phyloP scores from a whole-genome alignment of 2,113 vertebrate species.

The Maccullochella peelii region DNA sequence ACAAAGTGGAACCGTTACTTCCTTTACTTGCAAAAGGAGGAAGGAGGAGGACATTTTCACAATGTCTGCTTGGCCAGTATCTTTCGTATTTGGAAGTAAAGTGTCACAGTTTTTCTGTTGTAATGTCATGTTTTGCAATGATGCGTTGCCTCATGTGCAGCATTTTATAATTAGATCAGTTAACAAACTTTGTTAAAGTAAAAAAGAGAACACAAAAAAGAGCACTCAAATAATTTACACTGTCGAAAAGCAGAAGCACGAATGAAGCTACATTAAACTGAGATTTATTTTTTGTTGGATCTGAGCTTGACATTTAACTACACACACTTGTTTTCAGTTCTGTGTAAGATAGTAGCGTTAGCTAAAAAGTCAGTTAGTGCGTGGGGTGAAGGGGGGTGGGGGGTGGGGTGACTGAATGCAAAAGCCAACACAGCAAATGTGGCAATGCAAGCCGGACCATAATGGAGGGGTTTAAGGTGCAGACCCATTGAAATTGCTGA shows the following conservation, averaged over 20 bases:
- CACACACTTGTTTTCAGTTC: not conserved
- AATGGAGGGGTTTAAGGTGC: slow-evolving; percentile 79
- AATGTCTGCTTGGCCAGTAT: not conserved
- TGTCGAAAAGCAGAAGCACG: not conserved
- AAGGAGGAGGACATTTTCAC: not conserved
- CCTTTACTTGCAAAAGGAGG: not conserved
- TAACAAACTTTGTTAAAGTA: not conserved
- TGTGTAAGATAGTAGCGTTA: slow-evolving; percentile 2
- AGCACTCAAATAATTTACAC: no score
- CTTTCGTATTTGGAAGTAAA: not conserved
- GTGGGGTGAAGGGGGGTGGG: not conserved
- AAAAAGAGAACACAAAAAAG: not conserved
- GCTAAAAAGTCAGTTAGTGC: slow-evolving; percentile 38
- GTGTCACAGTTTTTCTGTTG: no score
- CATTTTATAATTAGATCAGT: not conserved
- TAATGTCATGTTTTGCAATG: not conserved
- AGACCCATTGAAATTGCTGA: slow-evolving; percentile 78
- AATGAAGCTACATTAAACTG: not conserved
- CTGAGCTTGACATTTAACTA: not conserved
- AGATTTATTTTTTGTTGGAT: not conserved
- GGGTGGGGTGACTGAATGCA: slow-evolving; percentile 69
- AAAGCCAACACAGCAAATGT: slow-evolving; percentile 82
- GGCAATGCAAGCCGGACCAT: slow-evolving; percentile 48
- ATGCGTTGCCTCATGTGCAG: not conserved
- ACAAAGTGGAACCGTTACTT: not conserved